These are phyloP conservation scores for Grapholita molesta DNA, from an alignment of 1,140 invertebrate genomes.

Conservation along the genomic window DNA sequence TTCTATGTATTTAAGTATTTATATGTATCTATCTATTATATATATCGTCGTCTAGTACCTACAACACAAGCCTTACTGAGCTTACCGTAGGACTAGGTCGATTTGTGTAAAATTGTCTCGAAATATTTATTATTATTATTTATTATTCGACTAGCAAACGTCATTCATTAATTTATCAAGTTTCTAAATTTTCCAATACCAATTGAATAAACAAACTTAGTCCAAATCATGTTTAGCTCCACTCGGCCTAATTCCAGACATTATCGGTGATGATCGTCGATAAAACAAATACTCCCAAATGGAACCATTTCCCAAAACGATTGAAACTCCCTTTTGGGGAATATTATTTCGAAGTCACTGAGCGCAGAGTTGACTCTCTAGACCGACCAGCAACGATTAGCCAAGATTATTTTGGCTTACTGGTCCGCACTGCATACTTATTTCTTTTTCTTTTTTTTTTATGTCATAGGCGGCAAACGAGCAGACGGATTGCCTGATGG, in stretches of 20 bases:
- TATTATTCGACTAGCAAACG: neutral
- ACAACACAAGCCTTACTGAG: too few species aligned
- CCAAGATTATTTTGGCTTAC: too few species aligned
- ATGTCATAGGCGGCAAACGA: too few species aligned
- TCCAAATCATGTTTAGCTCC: neutral
- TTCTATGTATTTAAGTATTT: too few species aligned
- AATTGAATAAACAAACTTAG: neutral
- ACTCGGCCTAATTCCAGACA: neutral
- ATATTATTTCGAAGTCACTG: neutral
- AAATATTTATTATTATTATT: neutral
- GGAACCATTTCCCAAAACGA: slow-evolving; percentile 12
- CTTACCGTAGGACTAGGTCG: too few species aligned
- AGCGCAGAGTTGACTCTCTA: neutral
- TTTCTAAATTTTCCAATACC: neutral
- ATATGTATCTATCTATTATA: too few species aligned
- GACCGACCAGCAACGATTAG: neutral
- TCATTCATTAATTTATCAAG: neutral
- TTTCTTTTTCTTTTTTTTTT: too few species aligned
- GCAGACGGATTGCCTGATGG: too few species aligned
- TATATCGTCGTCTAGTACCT: too few species aligned
- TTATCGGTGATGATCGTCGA: neutral
- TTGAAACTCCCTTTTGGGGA: neutral
- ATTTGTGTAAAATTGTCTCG: too few species aligned
- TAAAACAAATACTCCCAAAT: slow-evolving; percentile 16
- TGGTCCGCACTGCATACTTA: too few species aligned